Evolutionary conservation across 2,888 invertebrate species (phyloP), one percentile per base, ranked within the genome.

Genomic region (Geotrupes spiniger): DNA sequence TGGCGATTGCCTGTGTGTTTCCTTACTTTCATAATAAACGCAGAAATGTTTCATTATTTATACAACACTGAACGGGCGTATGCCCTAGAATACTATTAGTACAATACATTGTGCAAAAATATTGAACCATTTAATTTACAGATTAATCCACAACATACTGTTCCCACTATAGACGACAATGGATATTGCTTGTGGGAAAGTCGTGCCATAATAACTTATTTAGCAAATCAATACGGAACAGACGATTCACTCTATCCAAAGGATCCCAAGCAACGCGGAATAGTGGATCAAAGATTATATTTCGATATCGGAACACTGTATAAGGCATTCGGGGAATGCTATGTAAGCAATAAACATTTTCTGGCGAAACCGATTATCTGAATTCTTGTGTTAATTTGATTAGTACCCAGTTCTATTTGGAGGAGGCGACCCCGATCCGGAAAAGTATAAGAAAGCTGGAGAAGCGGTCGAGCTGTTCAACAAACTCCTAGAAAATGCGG

Each of bases 81-180:
- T n/a, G n/a, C n/a, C n/a, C n/a, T n/a, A n/a, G n/a, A n/a, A n/a
- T n/a, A n/a, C n/a, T n/a, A n/a, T n/a, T n/a, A n/a, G n/a, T 4
- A 5, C 11, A 5, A 1, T 26, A 40, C 21, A 10, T 8, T 14
- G 14, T 1, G 16, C 9, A 17, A 38, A 38, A 10, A 2, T 1
- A 16, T 5, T 31, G 21, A 25, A 9, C 8, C 26, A 26, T 31
- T 59, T 58, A 40, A 52, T 68, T 70, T 11, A 8, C 71, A 89
- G 88, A 71, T 90, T 33, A 91, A 90, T 70, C 89, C 90, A 0
- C 89, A 91, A 73, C 92, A 92, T 70, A 84, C 84, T 27, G 80
- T 93, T 51, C 93, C 93, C 4, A 90, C 90, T 0, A 71, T 93
- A 44, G 84, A 87, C 53, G 93, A 93, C 73, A 93, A 93, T 73